These are phyloP conservation scores for Aldabrachelys gigantea DNA, from an alignment of 2,113 vertebrate genomes.

Conservation along the genomic window DNA sequence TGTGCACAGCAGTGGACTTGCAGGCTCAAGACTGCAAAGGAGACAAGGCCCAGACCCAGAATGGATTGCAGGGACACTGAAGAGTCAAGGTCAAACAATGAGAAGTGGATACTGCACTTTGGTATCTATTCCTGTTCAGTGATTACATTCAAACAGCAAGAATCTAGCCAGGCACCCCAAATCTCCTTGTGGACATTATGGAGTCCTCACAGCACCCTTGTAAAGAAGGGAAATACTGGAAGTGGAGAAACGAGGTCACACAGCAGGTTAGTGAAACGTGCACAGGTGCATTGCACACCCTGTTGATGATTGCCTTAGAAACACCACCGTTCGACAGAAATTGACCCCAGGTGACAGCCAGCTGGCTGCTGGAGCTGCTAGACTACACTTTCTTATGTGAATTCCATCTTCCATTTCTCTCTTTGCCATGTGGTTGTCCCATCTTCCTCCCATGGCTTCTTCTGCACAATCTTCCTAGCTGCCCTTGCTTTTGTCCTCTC, in stretches of 20 bases:
- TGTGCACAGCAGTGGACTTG: not conserved
- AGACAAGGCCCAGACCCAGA: not conserved
- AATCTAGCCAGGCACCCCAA: not conserved
- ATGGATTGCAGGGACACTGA: not conserved
- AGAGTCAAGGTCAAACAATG: not conserved
- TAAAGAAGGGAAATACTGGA: not conserved
- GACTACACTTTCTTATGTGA: not conserved
- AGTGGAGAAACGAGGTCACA: not conserved
- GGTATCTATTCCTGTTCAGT: not conserved
- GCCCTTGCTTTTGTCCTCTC: not conserved
- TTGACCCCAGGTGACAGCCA: not conserved
- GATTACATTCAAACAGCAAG: not conserved
- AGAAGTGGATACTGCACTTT: not conserved
- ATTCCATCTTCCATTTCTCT: not conserved
- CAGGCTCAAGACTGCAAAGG: not conserved
- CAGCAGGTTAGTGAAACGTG: not conserved
- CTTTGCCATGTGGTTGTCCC: not conserved
- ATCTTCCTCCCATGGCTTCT: not conserved
- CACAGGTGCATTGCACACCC: not conserved
- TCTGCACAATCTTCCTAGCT: not conserved
- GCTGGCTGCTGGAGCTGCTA: not conserved
- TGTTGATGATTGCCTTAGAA: not conserved
- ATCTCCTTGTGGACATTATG: not conserved
- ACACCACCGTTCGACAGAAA: not conserved
- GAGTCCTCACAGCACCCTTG: accelerated